phyloP scores from a whole-genome alignment of 1,140 invertebrate genomes.

The Tribolium madens region DNA sequence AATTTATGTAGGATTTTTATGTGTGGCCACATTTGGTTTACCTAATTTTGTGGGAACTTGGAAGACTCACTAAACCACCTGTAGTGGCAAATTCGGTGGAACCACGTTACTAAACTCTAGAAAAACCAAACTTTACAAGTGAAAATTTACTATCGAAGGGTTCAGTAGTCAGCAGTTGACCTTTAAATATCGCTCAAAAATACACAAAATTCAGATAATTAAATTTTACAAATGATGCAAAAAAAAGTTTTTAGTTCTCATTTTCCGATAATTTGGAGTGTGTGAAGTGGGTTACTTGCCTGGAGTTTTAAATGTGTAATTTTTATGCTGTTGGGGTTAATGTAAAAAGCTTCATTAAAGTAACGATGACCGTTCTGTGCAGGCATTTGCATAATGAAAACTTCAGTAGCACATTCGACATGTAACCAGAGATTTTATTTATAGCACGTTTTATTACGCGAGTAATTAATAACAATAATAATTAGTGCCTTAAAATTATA shows the following conservation, averaged over 20 bases:
- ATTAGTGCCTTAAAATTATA: not conserved
- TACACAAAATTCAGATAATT: slow-evolving; percentile 11
- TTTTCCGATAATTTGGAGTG: slow-evolving; percentile 30
- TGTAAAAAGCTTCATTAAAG: slow-evolving; percentile 16
- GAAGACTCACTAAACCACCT: not conserved
- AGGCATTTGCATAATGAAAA: slow-evolving; percentile 14
- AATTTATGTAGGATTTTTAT: not conserved
- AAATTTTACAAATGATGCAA: not conserved
- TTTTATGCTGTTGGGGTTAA: not conserved
- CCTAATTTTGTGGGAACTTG: not conserved
- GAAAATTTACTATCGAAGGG: not conserved
- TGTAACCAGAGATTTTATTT: not conserved
- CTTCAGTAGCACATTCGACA: not conserved
- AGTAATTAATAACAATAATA: slow-evolving; percentile 8
- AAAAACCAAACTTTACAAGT: no score
- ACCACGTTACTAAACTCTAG: no score
- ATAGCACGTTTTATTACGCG: not conserved
- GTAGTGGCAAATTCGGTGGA: no score
- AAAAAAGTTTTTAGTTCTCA: slow-evolving; percentile 1
- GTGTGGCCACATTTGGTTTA: not conserved
- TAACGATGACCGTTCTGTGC: not conserved
- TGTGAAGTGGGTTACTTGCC: not conserved
- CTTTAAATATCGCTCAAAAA: slow-evolving; percentile 7
- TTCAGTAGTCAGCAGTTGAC: not conserved
- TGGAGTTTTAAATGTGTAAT: not conserved